A percentile compares a stretch with the other conserved stretches of the same genome.
Evolutionary conservation across 2,888 invertebrate species (phyloP).

Genomic region (Latrodectus elegans): DNA sequence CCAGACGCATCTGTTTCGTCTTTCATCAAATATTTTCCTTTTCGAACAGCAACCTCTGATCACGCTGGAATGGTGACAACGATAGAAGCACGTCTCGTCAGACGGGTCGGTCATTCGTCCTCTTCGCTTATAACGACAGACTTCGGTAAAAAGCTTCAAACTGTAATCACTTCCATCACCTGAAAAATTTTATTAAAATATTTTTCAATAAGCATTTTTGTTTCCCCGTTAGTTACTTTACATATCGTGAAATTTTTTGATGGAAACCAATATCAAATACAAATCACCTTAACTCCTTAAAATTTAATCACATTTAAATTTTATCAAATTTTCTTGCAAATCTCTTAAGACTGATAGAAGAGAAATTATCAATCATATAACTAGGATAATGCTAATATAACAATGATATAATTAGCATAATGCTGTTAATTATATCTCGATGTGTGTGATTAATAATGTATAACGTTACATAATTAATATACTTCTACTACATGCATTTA

Average conservation of each 20-base stretch:
- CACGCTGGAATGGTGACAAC: conserved; percentile 7
- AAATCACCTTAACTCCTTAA: too few relatives aligned
- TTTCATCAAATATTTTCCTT: conserved; percentile 11
- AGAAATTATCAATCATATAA: too few relatives aligned
- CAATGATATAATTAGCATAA: too few relatives aligned
- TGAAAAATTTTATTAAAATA: conserved; percentile 3
- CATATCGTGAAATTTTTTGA: background rate
- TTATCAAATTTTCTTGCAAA: too few relatives aligned
- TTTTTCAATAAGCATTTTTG: background rate
- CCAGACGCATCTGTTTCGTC: conserved; percentile 14
- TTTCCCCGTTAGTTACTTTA: background rate
- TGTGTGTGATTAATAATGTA: too few relatives aligned
- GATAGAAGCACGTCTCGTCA: conserved; percentile 26
- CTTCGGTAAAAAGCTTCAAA: conserved; percentile 11
- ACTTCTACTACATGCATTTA: too few relatives aligned
- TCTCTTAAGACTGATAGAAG: too few relatives aligned
- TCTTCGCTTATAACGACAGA: background rate
- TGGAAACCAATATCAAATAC: background rate
- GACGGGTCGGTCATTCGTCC: conserved; percentile 13
- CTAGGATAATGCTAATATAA: too few relatives aligned
- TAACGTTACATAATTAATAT: too few relatives aligned
- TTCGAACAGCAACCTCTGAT: conserved; percentile 21
- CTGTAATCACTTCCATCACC: conserved; percentile 17
- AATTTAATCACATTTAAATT: too few relatives aligned
- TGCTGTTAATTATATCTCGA: too few relatives aligned